Conservation (phyloP, 2,113 vertebrate species). For the Pantherophis guttatus region DNA sequence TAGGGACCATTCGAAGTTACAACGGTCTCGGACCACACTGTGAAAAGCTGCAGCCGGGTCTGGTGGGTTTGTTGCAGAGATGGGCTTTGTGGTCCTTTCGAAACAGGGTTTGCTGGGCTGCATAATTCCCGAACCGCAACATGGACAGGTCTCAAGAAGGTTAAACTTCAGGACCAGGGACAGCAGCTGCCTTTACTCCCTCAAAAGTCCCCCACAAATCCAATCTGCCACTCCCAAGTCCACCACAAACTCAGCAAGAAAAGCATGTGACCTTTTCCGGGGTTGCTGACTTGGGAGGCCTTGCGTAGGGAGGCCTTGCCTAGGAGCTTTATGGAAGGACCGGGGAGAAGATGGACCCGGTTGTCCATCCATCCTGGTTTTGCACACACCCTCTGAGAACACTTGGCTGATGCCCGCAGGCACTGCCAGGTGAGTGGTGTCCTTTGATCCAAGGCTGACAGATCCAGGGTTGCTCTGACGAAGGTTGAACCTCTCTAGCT, state of each 20-base stretch:
- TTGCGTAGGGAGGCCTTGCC: not conserved
- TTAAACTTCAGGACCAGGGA: not conserved
- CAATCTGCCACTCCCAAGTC: too few species aligned
- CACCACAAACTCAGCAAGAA: not conserved
- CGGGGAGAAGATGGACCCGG: not conserved
- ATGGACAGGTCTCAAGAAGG: not conserved
- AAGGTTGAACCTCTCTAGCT: not conserved
- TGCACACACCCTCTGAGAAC: not conserved
- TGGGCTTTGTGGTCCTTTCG: not conserved
- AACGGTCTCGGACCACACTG: not conserved
- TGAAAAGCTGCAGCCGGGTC: not conserved
- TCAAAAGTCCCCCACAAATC: not conserved
- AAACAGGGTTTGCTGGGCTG: not conserved
- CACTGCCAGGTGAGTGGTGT: rapidly evolving
- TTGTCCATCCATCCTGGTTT: not conserved
- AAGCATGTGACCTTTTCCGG: not conserved
- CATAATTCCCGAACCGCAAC: not conserved
- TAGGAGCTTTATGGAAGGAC: not conserved
- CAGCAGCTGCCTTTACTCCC: not conserved
- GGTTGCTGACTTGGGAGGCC: not conserved
- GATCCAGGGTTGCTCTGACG: not conserved
- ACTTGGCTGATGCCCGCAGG: not conserved
- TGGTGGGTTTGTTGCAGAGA: not conserved
- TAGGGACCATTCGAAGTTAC: too few species aligned
- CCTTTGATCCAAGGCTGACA: not conserved